Evolutionary conservation across 1,140 invertebrate genomes (phyloP).

Genomic region (Brachystomella parvula): DNA sequence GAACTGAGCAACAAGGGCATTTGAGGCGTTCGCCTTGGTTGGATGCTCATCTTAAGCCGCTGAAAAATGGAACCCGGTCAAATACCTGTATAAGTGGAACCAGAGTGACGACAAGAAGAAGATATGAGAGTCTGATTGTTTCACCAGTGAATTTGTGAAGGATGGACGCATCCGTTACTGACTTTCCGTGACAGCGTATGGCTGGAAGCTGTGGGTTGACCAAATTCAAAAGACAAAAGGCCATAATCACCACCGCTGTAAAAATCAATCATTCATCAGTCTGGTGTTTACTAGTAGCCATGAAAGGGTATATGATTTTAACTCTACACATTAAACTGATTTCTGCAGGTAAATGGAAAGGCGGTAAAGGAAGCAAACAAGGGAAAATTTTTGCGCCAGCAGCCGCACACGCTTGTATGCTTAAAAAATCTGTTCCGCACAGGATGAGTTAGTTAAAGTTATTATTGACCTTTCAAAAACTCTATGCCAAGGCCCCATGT

Average conservation of each 20-base stretch:
- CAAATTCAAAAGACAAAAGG: conserved; percentile 22
- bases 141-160: conserved; percentile 31
- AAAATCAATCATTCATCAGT: no score
- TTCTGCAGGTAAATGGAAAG: not conserved
- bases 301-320: no score
- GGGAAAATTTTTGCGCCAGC: not conserved
- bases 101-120: conserved; percentile 17
- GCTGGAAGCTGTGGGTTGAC: conserved; percentile 27
- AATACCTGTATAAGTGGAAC: conserved; percentile 27
- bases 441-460: not conserved
- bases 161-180: conserved; percentile 17
- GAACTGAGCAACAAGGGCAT: no score
- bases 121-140: conserved; percentile 19
- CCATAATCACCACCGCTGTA: conserved; percentile 11
- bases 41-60: no score
- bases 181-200: conserved; percentile 20
- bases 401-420: not conserved
- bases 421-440: not conserved
- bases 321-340: no score
- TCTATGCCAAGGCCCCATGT: not conserved
- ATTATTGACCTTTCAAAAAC: conserved; percentile 7
- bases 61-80: not conserved
- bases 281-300: no score
- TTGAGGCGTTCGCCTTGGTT: no score
- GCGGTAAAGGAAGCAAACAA: not conserved